These are phyloP conservation scores for Scolopax mira DNA, from an alignment of 2,113 vertebrate genomes.

Conservation along the genomic window DNA sequence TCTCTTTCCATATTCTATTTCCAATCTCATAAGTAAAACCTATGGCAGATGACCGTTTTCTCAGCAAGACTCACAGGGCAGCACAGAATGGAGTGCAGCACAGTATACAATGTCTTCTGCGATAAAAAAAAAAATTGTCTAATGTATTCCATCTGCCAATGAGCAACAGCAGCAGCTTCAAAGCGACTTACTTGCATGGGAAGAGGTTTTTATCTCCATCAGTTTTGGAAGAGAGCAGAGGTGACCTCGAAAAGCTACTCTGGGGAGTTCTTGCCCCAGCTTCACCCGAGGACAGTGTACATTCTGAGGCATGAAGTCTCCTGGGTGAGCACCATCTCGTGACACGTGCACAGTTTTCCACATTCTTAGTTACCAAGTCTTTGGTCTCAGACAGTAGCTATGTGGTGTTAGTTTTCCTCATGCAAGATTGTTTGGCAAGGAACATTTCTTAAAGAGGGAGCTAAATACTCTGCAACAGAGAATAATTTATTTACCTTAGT, in stretches of 20 bases:
- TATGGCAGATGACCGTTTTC: background rate
- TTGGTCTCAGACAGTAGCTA: conserved; percentile 28
- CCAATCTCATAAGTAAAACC: background rate
- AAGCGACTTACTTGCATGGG: conserved; percentile 41
- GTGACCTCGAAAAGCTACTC: conserved; percentile 15
- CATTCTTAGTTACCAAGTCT: conserved; percentile 34
- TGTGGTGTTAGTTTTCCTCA: conserved; percentile 13
- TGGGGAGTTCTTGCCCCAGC: conserved; percentile 25
- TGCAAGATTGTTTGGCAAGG: conserved; percentile 26
- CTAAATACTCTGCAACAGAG: conserved; percentile 45
- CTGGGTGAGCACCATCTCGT: background rate
- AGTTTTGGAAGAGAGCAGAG: background rate
- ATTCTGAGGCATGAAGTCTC: conserved; percentile 5
- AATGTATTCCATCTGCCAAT: background rate
- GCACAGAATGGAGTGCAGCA: background rate
- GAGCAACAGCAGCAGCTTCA: background rate
- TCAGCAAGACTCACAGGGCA: background rate
- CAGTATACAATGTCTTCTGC: background rate
- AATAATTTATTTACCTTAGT: conserved; percentile 39
- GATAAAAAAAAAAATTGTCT: rapidly evolving
- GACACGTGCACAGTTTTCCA: background rate
- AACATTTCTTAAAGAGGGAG: conserved; percentile 38
- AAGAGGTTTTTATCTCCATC: background rate
- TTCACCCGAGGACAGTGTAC: background rate
- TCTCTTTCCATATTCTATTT: background rate